Conservation (phyloP, 2,113 vertebrate genomes). For the Clarias magur region DNA sequence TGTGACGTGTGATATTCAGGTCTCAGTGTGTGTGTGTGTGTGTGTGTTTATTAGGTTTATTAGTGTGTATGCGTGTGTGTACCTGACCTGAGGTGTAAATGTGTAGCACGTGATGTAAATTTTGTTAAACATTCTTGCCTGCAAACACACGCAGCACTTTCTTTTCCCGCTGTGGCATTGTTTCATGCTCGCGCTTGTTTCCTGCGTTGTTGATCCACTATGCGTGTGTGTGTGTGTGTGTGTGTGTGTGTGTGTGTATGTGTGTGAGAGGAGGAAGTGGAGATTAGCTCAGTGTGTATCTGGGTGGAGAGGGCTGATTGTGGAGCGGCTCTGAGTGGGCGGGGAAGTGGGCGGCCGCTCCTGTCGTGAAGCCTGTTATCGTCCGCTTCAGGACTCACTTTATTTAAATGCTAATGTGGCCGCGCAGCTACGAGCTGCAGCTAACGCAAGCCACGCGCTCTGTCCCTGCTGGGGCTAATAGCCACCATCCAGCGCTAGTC, state of each 20-base stretch:
- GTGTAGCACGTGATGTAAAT: no score
- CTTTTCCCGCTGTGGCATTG: neutral
- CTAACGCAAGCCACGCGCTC: constrained; percentile 40
- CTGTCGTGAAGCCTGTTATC: constrained; percentile 66
- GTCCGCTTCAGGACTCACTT: constrained; percentile 54
- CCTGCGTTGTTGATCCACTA: neutral
- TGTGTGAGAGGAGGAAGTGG: constrained; percentile 47
- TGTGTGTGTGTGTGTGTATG: constrained; percentile 41
- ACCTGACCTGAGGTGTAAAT: no score
- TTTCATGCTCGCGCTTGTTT: neutral
- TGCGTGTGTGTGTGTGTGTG: constrained; percentile 26
- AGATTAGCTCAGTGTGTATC: constrained; percentile 67
- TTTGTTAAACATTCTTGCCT: neutral
- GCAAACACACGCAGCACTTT: neutral
- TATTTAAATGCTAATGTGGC: constrained; percentile 59
- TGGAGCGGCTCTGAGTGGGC: constrained; percentile 59
- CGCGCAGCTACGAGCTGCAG: constrained; percentile 42
- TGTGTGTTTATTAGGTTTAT: no score
- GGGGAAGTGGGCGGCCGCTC: constrained; percentile 62
- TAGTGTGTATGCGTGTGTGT: neutral
- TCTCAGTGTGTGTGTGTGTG: no score
- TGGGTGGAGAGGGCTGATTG: constrained; percentile 54
- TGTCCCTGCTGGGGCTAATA: constrained; percentile 55
- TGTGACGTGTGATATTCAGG: no score
- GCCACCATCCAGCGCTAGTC: constrained; percentile 39